phyloP scores from a whole-genome alignment of 2,888 invertebrate genomes.

The Malthinus flaveolus region DNA sequence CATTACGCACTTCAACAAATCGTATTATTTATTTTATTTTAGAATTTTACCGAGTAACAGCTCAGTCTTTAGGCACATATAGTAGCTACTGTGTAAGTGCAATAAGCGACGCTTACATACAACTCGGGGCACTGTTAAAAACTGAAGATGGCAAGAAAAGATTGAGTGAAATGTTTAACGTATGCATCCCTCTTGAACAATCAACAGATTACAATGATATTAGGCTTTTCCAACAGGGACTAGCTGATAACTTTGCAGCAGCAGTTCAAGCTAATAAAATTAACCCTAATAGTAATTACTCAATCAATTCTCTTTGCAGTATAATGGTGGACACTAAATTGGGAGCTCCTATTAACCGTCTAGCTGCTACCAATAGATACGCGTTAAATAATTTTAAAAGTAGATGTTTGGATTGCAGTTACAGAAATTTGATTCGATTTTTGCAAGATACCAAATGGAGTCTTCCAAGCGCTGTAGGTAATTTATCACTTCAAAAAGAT shows the following conservation, averaged over 20 bases:
- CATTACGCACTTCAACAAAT: too few species aligned
- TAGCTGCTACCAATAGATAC: conserved; percentile 74
- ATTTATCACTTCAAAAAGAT: too few species aligned
- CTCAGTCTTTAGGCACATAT: conserved; percentile 69
- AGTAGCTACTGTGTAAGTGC: conserved; percentile 70
- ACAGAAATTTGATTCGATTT: conserved; percentile 72
- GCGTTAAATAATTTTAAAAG: conserved; percentile 67
- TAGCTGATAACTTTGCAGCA: conserved; percentile 86
- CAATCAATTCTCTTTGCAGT: conserved; percentile 79
- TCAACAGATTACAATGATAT: conserved; percentile 69
- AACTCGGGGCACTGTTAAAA: conserved; percentile 67
- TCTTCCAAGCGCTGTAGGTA: conserved; percentile 60
- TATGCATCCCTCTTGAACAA: conserved; percentile 73
- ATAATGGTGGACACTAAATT: conserved; percentile 68
- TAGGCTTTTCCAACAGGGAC: conserved; percentile 76
- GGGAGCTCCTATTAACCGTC: conserved; percentile 66
- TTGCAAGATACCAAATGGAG: conserved; percentile 71
- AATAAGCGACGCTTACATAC: conserved; percentile 65
- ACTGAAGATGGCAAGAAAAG: conserved; percentile 64
- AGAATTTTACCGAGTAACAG: conserved; percentile 86
- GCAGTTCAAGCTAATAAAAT: conserved; percentile 95
- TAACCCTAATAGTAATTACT: conserved; percentile 77
- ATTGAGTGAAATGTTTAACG: conserved; percentile 74
- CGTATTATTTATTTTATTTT: too few species aligned
- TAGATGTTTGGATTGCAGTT: conserved; percentile 83